phyloP scores from a whole-genome alignment of 2,888 invertebrate species.

The Dione juno region DNA sequence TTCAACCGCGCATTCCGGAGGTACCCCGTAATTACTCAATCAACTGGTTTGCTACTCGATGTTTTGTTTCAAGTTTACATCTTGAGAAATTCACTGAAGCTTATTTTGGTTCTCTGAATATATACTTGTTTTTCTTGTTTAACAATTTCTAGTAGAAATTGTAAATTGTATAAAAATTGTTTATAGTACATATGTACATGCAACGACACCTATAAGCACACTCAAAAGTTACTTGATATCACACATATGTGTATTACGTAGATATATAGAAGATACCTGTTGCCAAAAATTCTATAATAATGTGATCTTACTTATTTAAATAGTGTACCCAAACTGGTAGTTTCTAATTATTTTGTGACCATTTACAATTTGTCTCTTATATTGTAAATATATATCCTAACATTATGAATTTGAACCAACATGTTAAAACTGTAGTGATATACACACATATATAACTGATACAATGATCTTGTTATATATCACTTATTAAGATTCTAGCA shows the following conservation, averaged over 20 bases:
- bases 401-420: background rate
- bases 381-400: background rate
- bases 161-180: background rate
- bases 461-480: too few species aligned
- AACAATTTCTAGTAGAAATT: background rate
- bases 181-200: background rate
- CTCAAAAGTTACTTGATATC: background rate
- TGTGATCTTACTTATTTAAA: background rate
- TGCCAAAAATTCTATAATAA: background rate
- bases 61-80: slow-evolving; percentile 32
- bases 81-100: background rate
- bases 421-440: background rate
- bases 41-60: slow-evolving; percentile 52
- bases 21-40: slow-evolving; percentile 65
- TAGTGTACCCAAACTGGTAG: background rate
- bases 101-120: background rate
- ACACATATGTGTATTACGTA: background rate
- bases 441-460: too few species aligned
- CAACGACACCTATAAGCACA: background rate
- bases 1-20: slow-evolving; percentile 50
- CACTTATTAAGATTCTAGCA: too few species aligned
- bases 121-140: background rate
- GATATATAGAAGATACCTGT: too few species aligned
- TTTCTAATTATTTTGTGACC: background rate
- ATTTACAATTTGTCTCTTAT: background rate